Conservation (phyloP, 2,888 invertebrate species). For the Caradrina kadenii region DNA sequence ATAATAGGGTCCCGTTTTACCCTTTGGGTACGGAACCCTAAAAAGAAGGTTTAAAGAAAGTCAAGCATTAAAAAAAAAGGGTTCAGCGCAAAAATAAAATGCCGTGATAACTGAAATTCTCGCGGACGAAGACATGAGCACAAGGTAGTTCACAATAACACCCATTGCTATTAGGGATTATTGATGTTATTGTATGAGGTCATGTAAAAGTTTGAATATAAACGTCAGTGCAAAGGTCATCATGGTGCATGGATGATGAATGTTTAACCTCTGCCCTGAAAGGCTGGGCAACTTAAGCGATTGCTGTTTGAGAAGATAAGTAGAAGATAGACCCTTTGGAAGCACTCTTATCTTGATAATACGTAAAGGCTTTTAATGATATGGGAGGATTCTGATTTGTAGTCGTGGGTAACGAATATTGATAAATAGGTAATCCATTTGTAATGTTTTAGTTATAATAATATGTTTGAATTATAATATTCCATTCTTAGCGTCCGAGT, state of each 20-base stretch:
- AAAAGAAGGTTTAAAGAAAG: too few relatives aligned
- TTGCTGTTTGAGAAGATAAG: conserved; percentile 27
- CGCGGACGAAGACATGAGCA: too few relatives aligned
- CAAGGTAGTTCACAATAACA: too few relatives aligned
- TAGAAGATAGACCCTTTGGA: conserved; percentile 31
- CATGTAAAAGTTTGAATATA: conserved; percentile 12
- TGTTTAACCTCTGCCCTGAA: conserved; percentile 40
- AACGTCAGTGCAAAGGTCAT: conserved; percentile 32
- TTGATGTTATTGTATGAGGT: background rate
- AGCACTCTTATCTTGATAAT: conserved; percentile 16
- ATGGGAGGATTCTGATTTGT: background rate
- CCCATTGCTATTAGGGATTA: background rate
- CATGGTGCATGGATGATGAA: conserved; percentile 29
- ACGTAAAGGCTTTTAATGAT: conserved; percentile 5
- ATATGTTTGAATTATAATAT: background rate
- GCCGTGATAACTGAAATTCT: too few relatives aligned
- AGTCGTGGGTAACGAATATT: background rate
- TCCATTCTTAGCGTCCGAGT: background rate
- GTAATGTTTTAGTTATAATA: background rate
- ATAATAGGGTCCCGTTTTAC: too few relatives aligned
- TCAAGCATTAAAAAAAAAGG: too few relatives aligned
- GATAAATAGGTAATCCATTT: background rate
- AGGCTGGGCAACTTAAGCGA: conserved; percentile 23
- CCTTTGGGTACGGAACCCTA: too few relatives aligned
- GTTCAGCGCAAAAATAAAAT: too few relatives aligned